Conservation (phyloP, 2,888 invertebrate genomes). For the Drosophila conformis region DNA sequence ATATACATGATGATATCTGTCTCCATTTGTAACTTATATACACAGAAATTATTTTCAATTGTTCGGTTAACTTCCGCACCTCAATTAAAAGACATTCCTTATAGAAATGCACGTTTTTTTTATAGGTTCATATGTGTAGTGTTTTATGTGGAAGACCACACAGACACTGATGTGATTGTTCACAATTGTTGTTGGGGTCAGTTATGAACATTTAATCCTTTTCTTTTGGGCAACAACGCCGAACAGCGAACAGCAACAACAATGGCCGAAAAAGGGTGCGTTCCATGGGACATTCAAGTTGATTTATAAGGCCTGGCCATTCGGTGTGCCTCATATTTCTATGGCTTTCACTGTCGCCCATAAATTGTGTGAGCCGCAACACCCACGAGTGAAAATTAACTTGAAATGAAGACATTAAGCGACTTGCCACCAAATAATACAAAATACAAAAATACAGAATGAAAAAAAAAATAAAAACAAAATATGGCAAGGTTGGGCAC, state of each 20-base stretch:
- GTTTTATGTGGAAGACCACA: slow-evolving; percentile 34
- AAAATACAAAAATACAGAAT: slow-evolving; percentile 4
- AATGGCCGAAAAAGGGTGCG: slow-evolving; percentile 60
- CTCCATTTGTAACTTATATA: neutral
- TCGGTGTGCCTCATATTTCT: slow-evolving; percentile 68
- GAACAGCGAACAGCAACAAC: slow-evolving; percentile 4
- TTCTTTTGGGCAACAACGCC: slow-evolving; percentile 40
- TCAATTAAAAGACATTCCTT: slow-evolving; percentile 35
- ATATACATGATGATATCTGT: neutral
- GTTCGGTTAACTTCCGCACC: slow-evolving; percentile 40
- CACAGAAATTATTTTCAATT: slow-evolving; percentile 1
- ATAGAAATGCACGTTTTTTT: slow-evolving; percentile 34
- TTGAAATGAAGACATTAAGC: slow-evolving; percentile 71
- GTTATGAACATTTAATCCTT: slow-evolving; percentile 74
- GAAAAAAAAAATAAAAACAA: neutral
- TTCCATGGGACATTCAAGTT: slow-evolving; percentile 61
- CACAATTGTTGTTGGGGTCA: slow-evolving; percentile 48
- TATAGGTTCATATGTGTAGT: neutral
- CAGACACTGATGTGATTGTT: slow-evolving; percentile 26
- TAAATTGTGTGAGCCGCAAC: slow-evolving; percentile 55
- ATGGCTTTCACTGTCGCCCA: slow-evolving; percentile 77
- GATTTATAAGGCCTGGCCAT: slow-evolving; percentile 62
- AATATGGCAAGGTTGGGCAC: slow-evolving; percentile 29
- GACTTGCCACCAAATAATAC: slow-evolving; percentile 26
- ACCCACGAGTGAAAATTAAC: slow-evolving; percentile 69